Percentiles rank a stretch among this genome's conserved stretches.
These are phyloP conservation scores for Tolmerus cingulatus DNA, from an alignment of 2,888 invertebrate genomes.

Conservation along the genomic window DNA sequence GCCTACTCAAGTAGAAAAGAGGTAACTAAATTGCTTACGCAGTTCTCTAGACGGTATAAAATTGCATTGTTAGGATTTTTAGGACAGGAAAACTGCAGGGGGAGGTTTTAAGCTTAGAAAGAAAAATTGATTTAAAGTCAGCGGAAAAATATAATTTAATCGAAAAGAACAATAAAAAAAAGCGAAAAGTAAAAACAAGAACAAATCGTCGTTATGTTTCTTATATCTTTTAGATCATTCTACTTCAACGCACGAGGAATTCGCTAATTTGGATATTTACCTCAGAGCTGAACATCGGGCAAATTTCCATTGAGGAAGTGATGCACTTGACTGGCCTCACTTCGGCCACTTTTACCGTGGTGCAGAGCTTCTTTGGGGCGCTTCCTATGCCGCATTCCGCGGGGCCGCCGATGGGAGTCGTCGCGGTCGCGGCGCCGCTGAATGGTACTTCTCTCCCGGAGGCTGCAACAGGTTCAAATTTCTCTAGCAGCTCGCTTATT, in stretches of 20 bases:
- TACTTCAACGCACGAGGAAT: background rate
- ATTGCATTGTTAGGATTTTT: background rate
- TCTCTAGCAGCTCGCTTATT: constrained; percentile 57
- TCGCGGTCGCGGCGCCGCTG: constrained; percentile 16
- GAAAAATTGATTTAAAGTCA: constrained; percentile 19
- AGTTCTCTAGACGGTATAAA: background rate
- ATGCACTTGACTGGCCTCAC: constrained; percentile 60
- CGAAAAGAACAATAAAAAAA: constrained; percentile 15
- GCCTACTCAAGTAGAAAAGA: background rate
- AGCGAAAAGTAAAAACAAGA: background rate
- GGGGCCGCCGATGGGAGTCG: constrained; percentile 32
- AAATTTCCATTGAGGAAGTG: constrained; percentile 61
- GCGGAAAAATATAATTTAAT: constrained; percentile 25
- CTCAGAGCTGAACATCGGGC: constrained; percentile 63
- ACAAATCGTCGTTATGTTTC: background rate
- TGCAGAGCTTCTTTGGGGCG: constrained; percentile 48
- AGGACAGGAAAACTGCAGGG: background rate
- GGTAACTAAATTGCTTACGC: background rate
- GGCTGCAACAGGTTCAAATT: constrained; percentile 55
- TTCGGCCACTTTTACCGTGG: constrained; percentile 55
- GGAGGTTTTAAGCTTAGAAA: constrained; percentile 12
- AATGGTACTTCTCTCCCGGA: background rate
- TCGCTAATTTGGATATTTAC: constrained; percentile 60
- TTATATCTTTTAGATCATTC: background rate
- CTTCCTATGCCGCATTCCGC: constrained; percentile 11